Evolutionary conservation across 1,140 invertebrate species (phyloP).

Genomic region (Glomeris maerens): DNA sequence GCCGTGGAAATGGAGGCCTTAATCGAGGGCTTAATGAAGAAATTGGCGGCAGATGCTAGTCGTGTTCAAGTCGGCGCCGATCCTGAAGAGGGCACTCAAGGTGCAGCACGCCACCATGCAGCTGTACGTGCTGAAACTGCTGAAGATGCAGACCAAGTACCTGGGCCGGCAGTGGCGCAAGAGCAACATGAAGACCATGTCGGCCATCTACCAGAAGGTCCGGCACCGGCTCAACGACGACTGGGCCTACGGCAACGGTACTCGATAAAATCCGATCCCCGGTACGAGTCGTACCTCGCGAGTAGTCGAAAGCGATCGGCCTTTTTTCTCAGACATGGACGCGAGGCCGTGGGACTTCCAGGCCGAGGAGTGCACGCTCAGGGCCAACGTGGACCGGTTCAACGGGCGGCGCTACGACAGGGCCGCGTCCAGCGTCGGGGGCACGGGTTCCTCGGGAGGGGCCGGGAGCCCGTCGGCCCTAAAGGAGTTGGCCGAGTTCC

Average conservation of each 20-base stretch:
- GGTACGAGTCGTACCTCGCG: no score
- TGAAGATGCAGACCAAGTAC: conserved; percentile 99
- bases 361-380: conserved; percentile 87
- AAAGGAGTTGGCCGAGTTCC: conserved; percentile 48
- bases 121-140: conserved; percentile 88
- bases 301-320: no score
- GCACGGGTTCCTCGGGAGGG: conserved; percentile 2
- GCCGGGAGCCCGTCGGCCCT: conserved; percentile 12
- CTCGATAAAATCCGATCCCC: no score
- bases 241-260: conserved; percentile 97
- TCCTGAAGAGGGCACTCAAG: conserved; percentile 90
- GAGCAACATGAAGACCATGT: conserved; percentile 99
- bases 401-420: conserved; percentile 74
- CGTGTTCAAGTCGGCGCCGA: conserved; percentile 97
- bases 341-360: conserved; percentile 97
- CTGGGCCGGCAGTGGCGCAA: conserved; percentile 97
- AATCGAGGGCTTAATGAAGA: not conserved
- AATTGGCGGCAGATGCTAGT: conserved; percentile 69
- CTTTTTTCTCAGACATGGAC: conserved; percentile 60
- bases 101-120: conserved; percentile 95
- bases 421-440: conserved; percentile 5
- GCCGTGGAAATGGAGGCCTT: not conserved
- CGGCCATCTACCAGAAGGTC: conserved; percentile 96
- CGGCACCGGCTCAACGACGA: conserved; percentile 91
- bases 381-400: conserved; percentile 86